A percentile compares a stretch with the other conserved stretches of the same genome.
Evolutionary conservation across 2,888 invertebrate genomes (phyloP).

Genomic region (Biston stratarius): DNA sequence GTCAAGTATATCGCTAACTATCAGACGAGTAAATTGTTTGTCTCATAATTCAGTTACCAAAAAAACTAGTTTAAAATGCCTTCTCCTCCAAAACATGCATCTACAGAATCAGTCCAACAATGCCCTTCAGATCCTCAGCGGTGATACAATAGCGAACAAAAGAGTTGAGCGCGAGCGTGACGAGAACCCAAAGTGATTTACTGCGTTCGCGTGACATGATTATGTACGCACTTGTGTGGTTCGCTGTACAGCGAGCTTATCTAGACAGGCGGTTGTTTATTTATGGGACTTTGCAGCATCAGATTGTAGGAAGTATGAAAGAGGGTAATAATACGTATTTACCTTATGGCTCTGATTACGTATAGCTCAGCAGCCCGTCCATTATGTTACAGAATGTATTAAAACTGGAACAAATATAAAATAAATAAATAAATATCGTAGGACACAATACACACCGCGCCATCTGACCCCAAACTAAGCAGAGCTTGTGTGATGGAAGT

Average conservation of each 20-base stretch:
- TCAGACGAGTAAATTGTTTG: no score
- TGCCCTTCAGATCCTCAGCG: constrained; percentile 41
- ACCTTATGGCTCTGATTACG: no score
- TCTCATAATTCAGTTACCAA: no score
- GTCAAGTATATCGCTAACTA: no score
- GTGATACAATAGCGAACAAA: constrained; percentile 49
- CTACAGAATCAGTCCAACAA: constrained; percentile 40
- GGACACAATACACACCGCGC: no score
- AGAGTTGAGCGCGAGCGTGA: constrained; percentile 46
- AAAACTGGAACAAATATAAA: no score
- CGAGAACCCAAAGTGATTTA: constrained; percentile 48
- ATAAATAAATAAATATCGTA: no score
- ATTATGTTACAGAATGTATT: no score
- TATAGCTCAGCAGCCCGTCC: no score
- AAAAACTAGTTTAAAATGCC: constrained; percentile 8
- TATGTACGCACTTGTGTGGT: constrained; percentile 45
- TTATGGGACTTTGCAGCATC: constrained; percentile 11
- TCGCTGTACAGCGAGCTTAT: constrained; percentile 36
- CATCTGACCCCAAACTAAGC: no score
- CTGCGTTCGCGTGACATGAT: constrained; percentile 43
- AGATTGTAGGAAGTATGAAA: not conserved
- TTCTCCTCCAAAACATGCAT: constrained; percentile 22
- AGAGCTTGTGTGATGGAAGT: no score
- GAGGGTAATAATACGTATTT: no score
- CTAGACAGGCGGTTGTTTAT: constrained; percentile 28